Conservation (phyloP, 1,140 invertebrate genomes). For the Conus betulinus region DNA sequence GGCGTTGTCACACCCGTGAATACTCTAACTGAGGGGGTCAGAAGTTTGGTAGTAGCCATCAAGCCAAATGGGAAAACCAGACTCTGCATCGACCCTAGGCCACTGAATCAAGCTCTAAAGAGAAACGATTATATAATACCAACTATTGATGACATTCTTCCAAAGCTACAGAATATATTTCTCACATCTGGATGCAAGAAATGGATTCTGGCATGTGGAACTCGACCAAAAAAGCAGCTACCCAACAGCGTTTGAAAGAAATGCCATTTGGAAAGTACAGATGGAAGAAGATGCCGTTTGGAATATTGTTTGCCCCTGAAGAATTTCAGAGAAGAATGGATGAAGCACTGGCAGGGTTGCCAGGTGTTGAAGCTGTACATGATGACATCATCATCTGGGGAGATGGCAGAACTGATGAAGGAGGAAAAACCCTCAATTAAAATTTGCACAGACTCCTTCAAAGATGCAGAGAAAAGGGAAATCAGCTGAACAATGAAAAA, state of each 20-base stretch:
- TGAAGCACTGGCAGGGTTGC: conserved; percentile 63
- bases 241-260: background rate
- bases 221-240: background rate
- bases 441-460: conserved; percentile 11
- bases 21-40: conserved; percentile 42
- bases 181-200: conserved; percentile 1
- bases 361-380: conserved; percentile 65
- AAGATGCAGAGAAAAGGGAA: conserved; percentile 49
- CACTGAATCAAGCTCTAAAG: conserved; percentile 51
- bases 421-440: conserved; percentile 44
- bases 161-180: background rate
- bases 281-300: background rate
- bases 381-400: conserved; percentile 72
- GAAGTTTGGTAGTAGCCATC: conserved; percentile 21
- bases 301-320: conserved; percentile 46
- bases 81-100: conserved; percentile 52
- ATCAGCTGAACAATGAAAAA: conserved; percentile 74
- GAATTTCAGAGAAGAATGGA: conserved; percentile 65
- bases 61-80: conserved; percentile 36
- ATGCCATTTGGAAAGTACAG: conserved; percentile 41
- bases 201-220: background rate
- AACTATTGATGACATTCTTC: background rate
- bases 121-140: conserved; percentile 44
- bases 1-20: background rate
- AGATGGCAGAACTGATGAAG: conserved; percentile 55